Evolutionary conservation across 2,113 vertebrate genomes (phyloP).

Genomic region (Pseudonaja textilis): DNA sequence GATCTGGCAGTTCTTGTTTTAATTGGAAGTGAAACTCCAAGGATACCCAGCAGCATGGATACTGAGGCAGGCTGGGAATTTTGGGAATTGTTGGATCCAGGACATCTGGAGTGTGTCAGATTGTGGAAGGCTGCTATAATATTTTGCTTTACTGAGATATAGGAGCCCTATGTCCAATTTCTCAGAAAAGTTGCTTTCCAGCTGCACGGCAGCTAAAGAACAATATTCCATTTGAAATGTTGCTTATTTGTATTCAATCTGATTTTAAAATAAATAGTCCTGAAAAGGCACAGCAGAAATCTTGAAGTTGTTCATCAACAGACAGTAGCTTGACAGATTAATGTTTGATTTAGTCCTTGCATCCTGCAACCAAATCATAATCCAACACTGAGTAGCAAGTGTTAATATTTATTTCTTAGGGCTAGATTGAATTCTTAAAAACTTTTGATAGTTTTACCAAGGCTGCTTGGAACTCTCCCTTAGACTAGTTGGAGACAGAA

Average conservation of each 20-base stretch:
- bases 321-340: background rate
- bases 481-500: background rate
- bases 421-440: background rate
- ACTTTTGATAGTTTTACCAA: background rate
- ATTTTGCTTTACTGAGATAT: background rate
- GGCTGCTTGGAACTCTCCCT: background rate
- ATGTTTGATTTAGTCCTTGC: background rate
- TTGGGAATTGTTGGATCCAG: background rate
- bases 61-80: background rate
- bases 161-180: background rate
- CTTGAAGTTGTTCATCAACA: background rate
- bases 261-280: background rate
- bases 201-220: background rate
- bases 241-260: background rate
- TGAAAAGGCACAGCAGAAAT: background rate
- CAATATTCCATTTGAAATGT: background rate
- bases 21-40: background rate
- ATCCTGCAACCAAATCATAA: background rate
- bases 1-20: background rate
- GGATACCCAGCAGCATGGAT: background rate
- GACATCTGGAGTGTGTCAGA: background rate
- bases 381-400: background rate
- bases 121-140: background rate
- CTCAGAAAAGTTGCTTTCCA: background rate
- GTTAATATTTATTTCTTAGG: background rate